Percentiles rank a stretch among this genome's conserved stretches.
Conservation (phyloP, 2,113 vertebrate species). For the Turnix velox region DNA sequence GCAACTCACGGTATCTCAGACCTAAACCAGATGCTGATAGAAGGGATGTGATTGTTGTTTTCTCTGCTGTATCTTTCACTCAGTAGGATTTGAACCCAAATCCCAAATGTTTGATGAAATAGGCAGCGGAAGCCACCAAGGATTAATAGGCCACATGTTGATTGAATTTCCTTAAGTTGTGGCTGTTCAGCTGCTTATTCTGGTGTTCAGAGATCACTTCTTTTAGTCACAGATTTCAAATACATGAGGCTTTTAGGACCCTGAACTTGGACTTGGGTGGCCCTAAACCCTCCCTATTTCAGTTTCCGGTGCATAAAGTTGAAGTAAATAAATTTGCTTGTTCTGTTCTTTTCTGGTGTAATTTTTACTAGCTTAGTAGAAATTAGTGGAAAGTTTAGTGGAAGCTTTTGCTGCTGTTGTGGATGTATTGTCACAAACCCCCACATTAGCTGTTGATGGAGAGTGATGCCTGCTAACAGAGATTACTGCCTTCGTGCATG, state of each 20-base stretch:
- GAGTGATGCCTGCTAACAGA: not conserved
- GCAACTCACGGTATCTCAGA: not conserved
- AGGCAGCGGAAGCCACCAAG: not conserved
- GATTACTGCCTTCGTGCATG: not conserved
- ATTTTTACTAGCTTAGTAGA: not conserved
- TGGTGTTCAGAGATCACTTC: not conserved
- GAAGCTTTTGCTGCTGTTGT: not conserved
- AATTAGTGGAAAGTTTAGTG: not conserved
- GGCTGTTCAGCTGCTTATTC: not conserved
- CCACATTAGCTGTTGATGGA: not conserved
- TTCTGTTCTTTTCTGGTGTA: not conserved
- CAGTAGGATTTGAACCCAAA: not conserved
- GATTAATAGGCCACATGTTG: not conserved
- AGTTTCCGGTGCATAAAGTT: not conserved
- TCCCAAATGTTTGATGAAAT: not conserved
- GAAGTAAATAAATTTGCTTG: not conserved
- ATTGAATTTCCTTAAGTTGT: not conserved
- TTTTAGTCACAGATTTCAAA: not conserved
- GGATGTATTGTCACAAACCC: not conserved
- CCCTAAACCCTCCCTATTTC: not conserved
- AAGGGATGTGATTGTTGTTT: not conserved
- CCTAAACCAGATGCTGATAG: not conserved
- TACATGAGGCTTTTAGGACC: not conserved
- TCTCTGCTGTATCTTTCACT: not conserved
- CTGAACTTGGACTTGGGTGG: not conserved